These are phyloP conservation scores for Malthinus flaveolus DNA, from an alignment of 2,888 invertebrate species.

Conservation along the genomic window DNA sequence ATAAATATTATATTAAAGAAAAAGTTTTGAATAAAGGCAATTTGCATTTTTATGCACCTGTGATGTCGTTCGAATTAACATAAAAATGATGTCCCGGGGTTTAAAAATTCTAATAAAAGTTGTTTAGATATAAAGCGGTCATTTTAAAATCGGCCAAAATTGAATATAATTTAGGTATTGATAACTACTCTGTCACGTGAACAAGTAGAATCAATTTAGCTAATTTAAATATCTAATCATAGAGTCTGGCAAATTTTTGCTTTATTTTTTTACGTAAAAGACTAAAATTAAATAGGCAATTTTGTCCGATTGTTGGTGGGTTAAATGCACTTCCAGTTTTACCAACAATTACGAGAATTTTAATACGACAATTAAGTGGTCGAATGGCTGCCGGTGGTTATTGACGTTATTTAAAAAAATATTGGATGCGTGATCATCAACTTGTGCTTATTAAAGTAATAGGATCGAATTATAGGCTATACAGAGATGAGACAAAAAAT, in stretches of 20 bases:
- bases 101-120: conserved; percentile 1
- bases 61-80: not conserved
- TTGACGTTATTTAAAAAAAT: conserved; percentile 15
- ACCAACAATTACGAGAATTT: no score
- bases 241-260: conserved; percentile 31
- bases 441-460: conserved; percentile 29
- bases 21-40: no score
- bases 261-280: conserved; percentile 24
- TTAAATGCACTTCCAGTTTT: no score
- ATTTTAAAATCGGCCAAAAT: conserved; percentile 16
- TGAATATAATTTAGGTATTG: conserved; percentile 17
- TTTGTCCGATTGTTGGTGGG: no score
- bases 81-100: not conserved
- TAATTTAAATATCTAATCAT: conserved; percentile 38
- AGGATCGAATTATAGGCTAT: conserved; percentile 25
- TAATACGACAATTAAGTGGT: no score
- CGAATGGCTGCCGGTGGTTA: conserved; percentile 9
- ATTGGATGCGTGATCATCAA: conserved; percentile 18
- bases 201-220: conserved; percentile 20
- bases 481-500: conserved; percentile 18
- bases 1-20: no score
- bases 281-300: conserved; percentile 21
- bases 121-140: conserved; percentile 7
- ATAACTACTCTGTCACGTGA: conserved; percentile 25
- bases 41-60: no score